Evolutionary conservation across 2,797 vertebrate genomes (phyloP).

Genomic region (Hydrolagus colliei): DNA sequence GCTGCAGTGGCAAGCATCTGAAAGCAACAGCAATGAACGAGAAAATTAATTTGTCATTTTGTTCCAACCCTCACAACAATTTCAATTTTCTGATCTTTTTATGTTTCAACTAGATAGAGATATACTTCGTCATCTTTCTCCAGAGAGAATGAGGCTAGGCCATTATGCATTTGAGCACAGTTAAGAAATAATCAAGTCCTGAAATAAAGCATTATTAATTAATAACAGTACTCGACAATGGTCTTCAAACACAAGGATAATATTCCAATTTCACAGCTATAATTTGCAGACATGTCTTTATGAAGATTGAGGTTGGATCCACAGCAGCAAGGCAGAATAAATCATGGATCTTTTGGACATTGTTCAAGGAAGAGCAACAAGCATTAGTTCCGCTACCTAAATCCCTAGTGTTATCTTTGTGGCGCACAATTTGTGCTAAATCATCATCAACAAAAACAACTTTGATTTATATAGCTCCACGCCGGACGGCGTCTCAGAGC

Average conservation of each 20-base stretch:
- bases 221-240: background rate
- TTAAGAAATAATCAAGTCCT: background rate
- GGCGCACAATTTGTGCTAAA: no score
- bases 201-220: background rate
- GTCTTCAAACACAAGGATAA: background rate
- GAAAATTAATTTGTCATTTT: background rate
- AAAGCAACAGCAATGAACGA: background rate
- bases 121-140: background rate
- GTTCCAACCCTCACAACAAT: background rate
- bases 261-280: no score
- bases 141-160: background rate
- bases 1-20: background rate
- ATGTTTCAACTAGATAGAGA: background rate
- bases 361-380: no score
- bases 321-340: background rate
- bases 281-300: background rate
- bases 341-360: background rate
- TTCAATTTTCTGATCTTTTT: background rate
- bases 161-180: background rate
- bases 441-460: no score
- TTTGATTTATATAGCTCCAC: no score
- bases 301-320: background rate
- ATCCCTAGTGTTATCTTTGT: no score
- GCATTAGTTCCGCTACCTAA: no score
- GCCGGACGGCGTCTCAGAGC: no score